Evolutionary conservation across 2,888 invertebrate species (phyloP), one percentile per base, ranked within the genome.

Genomic region (Tryphoninae sp.): DNA sequence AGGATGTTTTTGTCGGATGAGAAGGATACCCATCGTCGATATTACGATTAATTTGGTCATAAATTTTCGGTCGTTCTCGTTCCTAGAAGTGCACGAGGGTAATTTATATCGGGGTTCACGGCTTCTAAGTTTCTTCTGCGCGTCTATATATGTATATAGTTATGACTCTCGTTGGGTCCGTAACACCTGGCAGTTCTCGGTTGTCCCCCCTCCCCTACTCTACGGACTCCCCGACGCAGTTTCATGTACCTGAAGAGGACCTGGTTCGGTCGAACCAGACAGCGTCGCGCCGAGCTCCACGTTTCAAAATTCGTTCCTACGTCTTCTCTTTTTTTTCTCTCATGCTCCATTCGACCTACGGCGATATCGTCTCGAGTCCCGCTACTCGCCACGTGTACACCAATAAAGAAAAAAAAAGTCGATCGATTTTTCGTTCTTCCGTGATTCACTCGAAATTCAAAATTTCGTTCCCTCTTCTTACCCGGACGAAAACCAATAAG

Each of bases 21-120:
- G 68, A 76, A 65, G 33, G n/a, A 42, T 40, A 62, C 51, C 87
- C 87, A 88, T 89, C 90, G 88, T 89, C 90, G 88, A 91, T 90
- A 87, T 87, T 87, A 89, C 91, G 88, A 91, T 91, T 91, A 91
- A 91, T 91, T 90, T 86, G 88, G 87, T 89, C 90, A 88, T 91
- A 92, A 91, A 92, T 92, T 91, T 89, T 88, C 87, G 79, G 83
- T 85, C 85, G 78, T 84, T 87, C 87, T 86, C 81, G 84, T 91
- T 90, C 90, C 83, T 88, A 82, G 89, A 90, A 89, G 86, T 84
- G 84, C 74, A 86, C 81, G 84, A 85, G 86, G 89, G 86, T 90
- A 91, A 91, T 91, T 91, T 91, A 91, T 91, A 88, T 68, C 86
- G 87, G 89, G 89, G 87, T 87, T 89, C 88, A 73, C 51, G 84